Evolutionary conservation across 2,113 vertebrate species (phyloP), one percentile per base, ranked within the genome.

Genomic region (Periophthalmus modestus): DNA sequence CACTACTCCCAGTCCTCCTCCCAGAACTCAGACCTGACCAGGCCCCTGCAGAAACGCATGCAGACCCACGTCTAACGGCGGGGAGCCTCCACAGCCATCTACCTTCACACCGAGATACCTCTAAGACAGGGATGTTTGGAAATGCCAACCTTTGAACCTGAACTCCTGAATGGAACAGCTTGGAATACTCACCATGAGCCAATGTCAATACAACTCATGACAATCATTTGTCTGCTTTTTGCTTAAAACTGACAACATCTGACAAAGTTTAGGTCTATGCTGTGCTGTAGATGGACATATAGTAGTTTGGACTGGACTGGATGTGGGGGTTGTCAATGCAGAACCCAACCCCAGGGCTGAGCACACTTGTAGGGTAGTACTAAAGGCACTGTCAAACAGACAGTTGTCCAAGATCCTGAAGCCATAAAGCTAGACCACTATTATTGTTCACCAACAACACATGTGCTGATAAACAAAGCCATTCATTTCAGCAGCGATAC

Each of bases 1-100:
- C 98, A 99, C 81, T 97, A 98, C 23, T 99, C 98, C 34, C 98
- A 99, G 78, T 99, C 97, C 5, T 99, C 97, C 1, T 99, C 98
- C 23, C 98, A 99, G 90, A 99, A 98, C 94, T 99, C 98, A 0
- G 98, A 99, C 92, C 96, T 98, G 87, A 98, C 95, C 39, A 92
- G 96, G 77, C 98, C 98, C 62, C 95, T 99, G 75, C 98, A 99
- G 94, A 98, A 98, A 94, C 90, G 97, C 90, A 99, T 99, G 97
- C 97, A 99, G 95, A 99, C 97, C 83, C 97, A 99, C 2, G 97
- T 99, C 93, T 99, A 67, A 67, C 43, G 19, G 36, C 63, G 10
- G n/a, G 73, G 36, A 16, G 46, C 52, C 39, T 66, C 59, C 16
- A 52, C 23, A 73, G 46, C n/a, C 33, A 24, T 48, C 59, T 14